Base-by-base conservation (phyloP, 2,113 vertebrate species). In the Heterotis niloticus region DNA sequence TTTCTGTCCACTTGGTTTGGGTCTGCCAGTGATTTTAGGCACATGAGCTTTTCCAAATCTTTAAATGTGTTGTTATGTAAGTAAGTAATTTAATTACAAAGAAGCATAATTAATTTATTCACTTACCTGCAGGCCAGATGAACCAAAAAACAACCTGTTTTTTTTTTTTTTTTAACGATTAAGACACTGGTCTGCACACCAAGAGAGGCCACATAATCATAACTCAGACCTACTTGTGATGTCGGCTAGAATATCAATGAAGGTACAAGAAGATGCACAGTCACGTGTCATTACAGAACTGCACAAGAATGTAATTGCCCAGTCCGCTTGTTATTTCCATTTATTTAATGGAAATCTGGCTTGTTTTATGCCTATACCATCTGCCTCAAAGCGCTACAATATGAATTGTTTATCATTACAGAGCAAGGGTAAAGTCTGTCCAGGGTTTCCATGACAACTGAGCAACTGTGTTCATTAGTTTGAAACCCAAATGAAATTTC, bases 401-500 rank as follows among this genome's bases (percentile, higher is more conserved):
- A 57, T 77, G 78, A 77, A 78, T 77, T 44, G 28, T 16, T 68
- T 52, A 54, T 64, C 52, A 34, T 79, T 82, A 79, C 4, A 57
- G 26, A 9, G 77, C 76, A 72, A 77, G 80, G 71, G 74, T 76
- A 82, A 81, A 86, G 86, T 85, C 82, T 83, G 75, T 85, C 84
- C 83, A 76, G 81, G 79, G 90, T 89, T 89, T 85, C 89, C 85
- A 90, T 90, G 88, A 90, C 84, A 91, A 90, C 89, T 80, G 75
- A 87, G 68, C 16, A 62, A 80, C 80, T 77, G 82, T 79, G 81
- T 88, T 79, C 83, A 79, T 73, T 73, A 72, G 29, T 34, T 74
- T 64, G 10, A 34, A 72, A 65, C 51, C 29, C 23, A 74, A 68
- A 52, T 12, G 5, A n/a, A 24, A 20, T 51, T 79, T 75, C n/a